Evolutionary conservation across 2,113 vertebrate species (phyloP).

Genomic region (Gymnogyps californianus): DNA sequence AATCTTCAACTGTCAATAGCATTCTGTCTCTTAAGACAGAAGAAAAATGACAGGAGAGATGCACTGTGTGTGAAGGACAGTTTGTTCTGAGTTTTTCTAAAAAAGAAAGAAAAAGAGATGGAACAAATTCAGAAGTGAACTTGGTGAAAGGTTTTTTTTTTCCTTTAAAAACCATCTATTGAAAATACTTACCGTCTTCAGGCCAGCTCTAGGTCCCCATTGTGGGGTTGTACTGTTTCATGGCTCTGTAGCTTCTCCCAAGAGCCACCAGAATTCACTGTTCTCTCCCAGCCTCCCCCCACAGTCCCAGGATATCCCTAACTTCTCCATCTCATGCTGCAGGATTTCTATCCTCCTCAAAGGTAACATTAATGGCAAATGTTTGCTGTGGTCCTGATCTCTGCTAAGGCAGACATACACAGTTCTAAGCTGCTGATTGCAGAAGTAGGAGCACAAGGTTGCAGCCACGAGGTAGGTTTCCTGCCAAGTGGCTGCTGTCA

Average conservation of each 20-base stretch:
- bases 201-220: not conserved
- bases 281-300: not conserved
- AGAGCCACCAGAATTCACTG: not conserved
- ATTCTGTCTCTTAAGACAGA: not conserved
- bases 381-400: not conserved
- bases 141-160: not conserved
- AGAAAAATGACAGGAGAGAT: not conserved
- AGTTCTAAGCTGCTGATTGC: not conserved
- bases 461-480: not conserved
- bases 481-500: not conserved
- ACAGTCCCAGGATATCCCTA: not conserved
- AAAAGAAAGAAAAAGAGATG: not conserved
- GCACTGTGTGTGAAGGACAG: not conserved
- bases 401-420: not conserved
- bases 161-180: not conserved
- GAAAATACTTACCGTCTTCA: slow-evolving; percentile 19
- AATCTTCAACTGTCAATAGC: not conserved
- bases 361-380: not conserved
- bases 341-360: not conserved
- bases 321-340: not conserved
- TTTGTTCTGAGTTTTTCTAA: not conserved
- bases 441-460: not conserved
- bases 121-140: not conserved
- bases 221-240: not conserved
- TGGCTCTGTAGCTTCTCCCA: not conserved